Conservation (phyloP, 2,797 vertebrate genomes). For the Silurus aristotelis region DNA sequence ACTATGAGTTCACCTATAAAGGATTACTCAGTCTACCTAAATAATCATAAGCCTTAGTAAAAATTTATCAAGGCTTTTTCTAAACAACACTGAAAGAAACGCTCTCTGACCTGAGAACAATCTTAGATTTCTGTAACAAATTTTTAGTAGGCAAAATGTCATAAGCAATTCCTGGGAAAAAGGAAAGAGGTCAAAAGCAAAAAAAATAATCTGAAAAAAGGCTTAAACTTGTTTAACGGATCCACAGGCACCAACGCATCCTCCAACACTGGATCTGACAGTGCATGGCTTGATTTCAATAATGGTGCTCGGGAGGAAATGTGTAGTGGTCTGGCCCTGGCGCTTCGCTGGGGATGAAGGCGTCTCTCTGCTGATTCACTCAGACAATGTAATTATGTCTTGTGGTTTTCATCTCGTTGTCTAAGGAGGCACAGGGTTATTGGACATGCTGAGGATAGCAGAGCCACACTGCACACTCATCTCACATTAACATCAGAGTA, state of each 20-base stretch:
- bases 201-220: constrained; percentile 5
- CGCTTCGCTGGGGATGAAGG: constrained; percentile 42
- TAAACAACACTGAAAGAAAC: background rate
- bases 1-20: background rate
- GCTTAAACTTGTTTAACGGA: constrained; percentile 45
- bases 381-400: constrained; percentile 75
- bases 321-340: constrained; percentile 49
- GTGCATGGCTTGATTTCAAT: constrained; percentile 59
- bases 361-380: constrained; percentile 58
- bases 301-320: constrained; percentile 55
- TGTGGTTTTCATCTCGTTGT: constrained; percentile 66
- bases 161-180: background rate
- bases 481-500: constrained; percentile 72
- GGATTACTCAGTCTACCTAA: constrained; percentile 12
- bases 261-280: constrained; percentile 51
- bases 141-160: background rate
- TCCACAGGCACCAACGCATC: constrained; percentile 40
- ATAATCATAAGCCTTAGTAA: constrained; percentile 19
- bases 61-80: constrained; percentile 15
- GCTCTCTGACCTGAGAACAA: background rate
- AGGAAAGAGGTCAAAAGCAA: constrained; percentile 16
- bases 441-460: constrained; percentile 18
- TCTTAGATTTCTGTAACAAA: background rate
- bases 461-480: constrained; percentile 69
- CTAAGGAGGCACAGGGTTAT: constrained; percentile 58